A percentile compares a stretch with the other conserved stretches of the same genome.
These are phyloP conservation scores for Pollicipes pollicipes DNA, from an alignment of 1,140 invertebrate genomes.

Conservation along the genomic window DNA sequence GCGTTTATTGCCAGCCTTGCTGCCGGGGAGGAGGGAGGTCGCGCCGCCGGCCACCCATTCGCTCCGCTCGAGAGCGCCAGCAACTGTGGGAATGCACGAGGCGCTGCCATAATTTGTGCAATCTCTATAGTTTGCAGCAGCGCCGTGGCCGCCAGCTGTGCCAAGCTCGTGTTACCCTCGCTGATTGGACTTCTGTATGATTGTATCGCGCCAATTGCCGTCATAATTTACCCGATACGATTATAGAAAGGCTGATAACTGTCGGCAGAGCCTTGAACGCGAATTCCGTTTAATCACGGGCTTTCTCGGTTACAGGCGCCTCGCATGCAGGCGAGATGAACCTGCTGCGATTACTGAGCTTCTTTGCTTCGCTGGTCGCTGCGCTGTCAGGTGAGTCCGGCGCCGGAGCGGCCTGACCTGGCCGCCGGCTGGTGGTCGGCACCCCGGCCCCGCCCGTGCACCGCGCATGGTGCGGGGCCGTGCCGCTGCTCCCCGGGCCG, in stretches of 20 bases:
- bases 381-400: background rate
- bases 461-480: too few relatives aligned
- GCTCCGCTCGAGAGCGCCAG: background rate
- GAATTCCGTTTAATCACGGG: background rate
- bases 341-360: background rate
- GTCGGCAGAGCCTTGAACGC: background rate
- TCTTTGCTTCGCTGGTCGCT: background rate
- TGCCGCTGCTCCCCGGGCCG: too few relatives aligned
- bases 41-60: background rate
- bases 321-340: background rate
- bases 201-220: background rate
- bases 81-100: background rate
- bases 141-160: too few relatives aligned
- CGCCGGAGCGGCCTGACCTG: too few relatives aligned
- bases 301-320: background rate
- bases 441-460: background rate
- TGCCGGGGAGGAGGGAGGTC: too few relatives aligned
- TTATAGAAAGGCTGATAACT: slow-evolving; percentile 2
- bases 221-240: slow-evolving; percentile 2
- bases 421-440: too few relatives aligned
- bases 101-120: background rate
- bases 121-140: background rate
- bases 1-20: background rate
- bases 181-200: background rate
- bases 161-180: background rate